Evolutionary conservation across 2,797 vertebrate genomes (phyloP).

Genomic region (Adrianichthys oophorus): DNA sequence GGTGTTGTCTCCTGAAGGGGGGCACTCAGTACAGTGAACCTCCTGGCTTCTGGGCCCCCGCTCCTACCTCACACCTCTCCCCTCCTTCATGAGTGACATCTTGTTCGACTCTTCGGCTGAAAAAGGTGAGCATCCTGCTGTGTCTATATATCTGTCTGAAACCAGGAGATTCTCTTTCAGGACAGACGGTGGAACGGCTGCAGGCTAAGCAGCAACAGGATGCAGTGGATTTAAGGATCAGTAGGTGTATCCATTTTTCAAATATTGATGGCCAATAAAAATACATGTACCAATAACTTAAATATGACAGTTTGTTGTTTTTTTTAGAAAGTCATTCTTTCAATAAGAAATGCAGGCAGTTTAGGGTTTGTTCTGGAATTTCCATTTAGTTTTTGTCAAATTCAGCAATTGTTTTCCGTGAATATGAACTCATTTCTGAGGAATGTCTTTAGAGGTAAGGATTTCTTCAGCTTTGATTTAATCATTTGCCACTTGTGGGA

Average conservation of each 20-base stretch:
- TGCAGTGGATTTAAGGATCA: not conserved
- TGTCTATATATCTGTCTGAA: slow-evolving; percentile 50
- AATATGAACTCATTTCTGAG: too few species aligned
- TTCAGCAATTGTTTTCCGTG: too few species aligned
- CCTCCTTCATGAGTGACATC: slow-evolving; percentile 46
- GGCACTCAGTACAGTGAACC: slow-evolving; percentile 74
- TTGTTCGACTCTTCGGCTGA: slow-evolving; percentile 32
- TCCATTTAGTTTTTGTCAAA: too few species aligned
- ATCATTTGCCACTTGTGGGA: too few species aligned
- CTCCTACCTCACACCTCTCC: slow-evolving; percentile 58
- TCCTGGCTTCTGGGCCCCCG: slow-evolving; percentile 66
- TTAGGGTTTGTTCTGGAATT: too few species aligned
- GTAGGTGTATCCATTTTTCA: not conserved
- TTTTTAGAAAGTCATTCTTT: too few species aligned
- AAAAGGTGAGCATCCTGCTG: slow-evolving; percentile 71
- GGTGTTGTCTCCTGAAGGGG: slow-evolving; percentile 80
- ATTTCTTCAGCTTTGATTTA: too few species aligned
- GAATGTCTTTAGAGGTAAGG: too few species aligned
- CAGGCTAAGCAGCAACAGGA: slow-evolving; percentile 6
- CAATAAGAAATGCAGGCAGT: too few species aligned
- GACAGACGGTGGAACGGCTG: slow-evolving; percentile 13
- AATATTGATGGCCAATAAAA: not conserved
- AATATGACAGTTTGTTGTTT: too few species aligned
- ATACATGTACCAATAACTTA: not conserved
- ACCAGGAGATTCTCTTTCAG: slow-evolving; percentile 51